These are phyloP conservation scores for Acanthoscelides obtectus DNA, from an alignment of 2,888 invertebrate genomes.

Conservation along the genomic window DNA sequence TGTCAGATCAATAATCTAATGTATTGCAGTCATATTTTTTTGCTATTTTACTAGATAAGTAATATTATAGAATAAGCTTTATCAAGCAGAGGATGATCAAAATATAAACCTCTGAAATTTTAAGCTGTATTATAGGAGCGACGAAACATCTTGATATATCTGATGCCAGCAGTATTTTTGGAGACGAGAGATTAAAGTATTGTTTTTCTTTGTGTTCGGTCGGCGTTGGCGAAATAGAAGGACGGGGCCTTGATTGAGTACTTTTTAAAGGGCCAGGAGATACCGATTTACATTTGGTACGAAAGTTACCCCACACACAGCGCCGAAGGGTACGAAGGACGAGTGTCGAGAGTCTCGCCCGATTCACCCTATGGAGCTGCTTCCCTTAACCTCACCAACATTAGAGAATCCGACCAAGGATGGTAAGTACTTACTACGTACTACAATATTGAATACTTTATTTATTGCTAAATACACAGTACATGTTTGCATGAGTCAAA, in stretches of 20 bases:
- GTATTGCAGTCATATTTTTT: too few species aligned
- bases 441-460: not conserved
- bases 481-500: too few species aligned
- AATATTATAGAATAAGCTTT: too few species aligned
- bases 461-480: conserved; percentile 1
- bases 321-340: conserved; percentile 88
- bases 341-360: conserved; percentile 83
- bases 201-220: conserved; percentile 22
- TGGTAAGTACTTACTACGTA: conserved; percentile 65
- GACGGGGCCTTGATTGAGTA: conserved; percentile 34
- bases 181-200: conserved; percentile 28
- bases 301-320: conserved; percentile 96
- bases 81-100: too few species aligned
- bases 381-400: conserved; percentile 92
- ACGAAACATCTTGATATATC: not conserved
- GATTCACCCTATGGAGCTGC: conserved; percentile 88
- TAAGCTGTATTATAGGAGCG: too few species aligned
- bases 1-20: too few species aligned
- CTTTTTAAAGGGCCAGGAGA: conserved; percentile 80
- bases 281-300: conserved; percentile 97
- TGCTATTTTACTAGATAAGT: too few species aligned
- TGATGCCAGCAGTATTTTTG: not conserved
- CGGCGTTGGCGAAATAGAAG: conserved; percentile 18
- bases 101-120: too few species aligned
- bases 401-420: conserved; percentile 89